Evolutionary conservation across 2,888 invertebrate species (phyloP), one percentile per base, ranked within the genome.

Genomic region (Eristalinus aeneus): DNA sequence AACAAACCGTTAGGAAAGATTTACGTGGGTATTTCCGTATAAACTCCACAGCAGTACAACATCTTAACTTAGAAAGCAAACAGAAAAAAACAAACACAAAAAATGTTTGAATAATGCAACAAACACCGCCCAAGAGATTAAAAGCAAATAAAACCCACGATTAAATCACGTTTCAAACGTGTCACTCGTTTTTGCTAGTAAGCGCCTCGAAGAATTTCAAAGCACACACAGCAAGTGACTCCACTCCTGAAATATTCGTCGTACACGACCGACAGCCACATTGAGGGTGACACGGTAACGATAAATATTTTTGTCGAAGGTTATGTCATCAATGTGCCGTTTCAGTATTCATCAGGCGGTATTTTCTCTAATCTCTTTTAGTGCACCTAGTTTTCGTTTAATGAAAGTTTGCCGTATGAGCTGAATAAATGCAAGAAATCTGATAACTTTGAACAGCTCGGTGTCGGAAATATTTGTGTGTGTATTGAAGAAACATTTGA

Each of bases 141-240:
- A 67, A 74, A 74, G 10, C 46, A 58, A 65, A 74, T 65, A 65
- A 75, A 67, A 36, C 31, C 4, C 32, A 61, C 75, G 67, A 39
- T 53, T 60, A 46, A n/a, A 46, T 67, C 60, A 75, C 75, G 73
- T 73, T 73, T 73, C 34, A 64, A 73, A 73, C 54, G 75, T 75
- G 67, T 22, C 39, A 67, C 39, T 67, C 65, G 22, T 32, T 32
- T 39, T 16, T n/a, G 31, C n/a, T 39, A 61, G 39, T 58, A 58
- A 58, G 34, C 58, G 23, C 36, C 23, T 12, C 11, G 23, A 39
- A 39, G 58, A 36, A 34, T 69, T 69, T 39, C 58, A 60, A 56
- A 68, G 9, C 68, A 68, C 20, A 56, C 32, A 56, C 32, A 32
- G 2, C 53, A 16, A 60, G n/a, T 60, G 71, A 71, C 46, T 71